Evolutionary conservation across 2,113 vertebrate genomes (phyloP).

Genomic region (Ciconia stormi): DNA sequence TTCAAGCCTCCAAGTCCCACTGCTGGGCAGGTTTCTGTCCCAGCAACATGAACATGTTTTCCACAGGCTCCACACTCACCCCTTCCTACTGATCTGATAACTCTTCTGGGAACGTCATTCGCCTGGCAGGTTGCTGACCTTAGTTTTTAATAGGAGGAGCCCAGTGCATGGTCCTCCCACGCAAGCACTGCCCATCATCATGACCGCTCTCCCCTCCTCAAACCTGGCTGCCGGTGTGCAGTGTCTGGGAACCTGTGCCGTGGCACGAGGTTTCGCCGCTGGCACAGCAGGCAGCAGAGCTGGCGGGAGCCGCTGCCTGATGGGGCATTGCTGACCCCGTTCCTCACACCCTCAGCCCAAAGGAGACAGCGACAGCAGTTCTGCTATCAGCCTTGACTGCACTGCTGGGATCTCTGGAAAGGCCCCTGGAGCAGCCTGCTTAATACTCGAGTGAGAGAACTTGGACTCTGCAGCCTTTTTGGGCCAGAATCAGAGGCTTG

Average conservation of each 20-base stretch:
- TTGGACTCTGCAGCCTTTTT: neutral
- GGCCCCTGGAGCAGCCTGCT: neutral
- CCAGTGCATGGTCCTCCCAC: fast-evolving
- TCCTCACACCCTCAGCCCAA: neutral
- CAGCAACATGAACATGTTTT: neutral
- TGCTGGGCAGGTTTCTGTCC: neutral
- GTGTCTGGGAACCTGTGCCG: neutral
- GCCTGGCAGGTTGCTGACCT: neutral
- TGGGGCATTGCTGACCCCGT: neutral
- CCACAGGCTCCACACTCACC: neutral
- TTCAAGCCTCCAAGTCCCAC: neutral
- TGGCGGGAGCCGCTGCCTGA: neutral
- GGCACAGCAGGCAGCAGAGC: neutral
- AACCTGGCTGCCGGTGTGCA: neutral
- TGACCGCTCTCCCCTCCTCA: neutral
- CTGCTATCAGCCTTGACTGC: neutral
- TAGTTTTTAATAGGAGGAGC: neutral
- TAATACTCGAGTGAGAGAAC: neutral
- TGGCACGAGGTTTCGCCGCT: fast-evolving
- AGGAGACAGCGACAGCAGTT: neutral
- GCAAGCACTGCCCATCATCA: neutral
- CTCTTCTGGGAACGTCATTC: neutral
- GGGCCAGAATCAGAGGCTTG: neutral
- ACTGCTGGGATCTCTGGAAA: neutral
- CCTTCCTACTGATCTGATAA: neutral